Evolutionary conservation across 1,140 invertebrate genomes (phyloP).

Genomic region (Trissolcus basalis): DNA sequence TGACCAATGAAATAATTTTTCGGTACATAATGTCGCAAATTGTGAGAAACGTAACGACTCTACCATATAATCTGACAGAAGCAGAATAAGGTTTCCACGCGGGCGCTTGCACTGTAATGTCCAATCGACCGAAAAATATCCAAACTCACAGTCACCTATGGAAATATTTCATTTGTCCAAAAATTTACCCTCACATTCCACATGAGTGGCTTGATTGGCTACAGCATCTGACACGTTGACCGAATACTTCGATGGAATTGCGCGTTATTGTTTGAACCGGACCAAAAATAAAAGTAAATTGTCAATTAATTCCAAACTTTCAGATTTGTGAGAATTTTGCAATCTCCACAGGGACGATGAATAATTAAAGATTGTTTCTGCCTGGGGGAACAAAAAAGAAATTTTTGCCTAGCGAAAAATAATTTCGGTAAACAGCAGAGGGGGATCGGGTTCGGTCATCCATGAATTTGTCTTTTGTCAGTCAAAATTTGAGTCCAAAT

Average conservation of each 20-base stretch:
- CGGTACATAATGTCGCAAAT: slow-evolving; percentile 54
- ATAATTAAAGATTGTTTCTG: slow-evolving; percentile 1
- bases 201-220: slow-evolving; percentile 39
- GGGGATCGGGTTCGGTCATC: background rate
- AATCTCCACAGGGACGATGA: background rate
- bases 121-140: slow-evolving; percentile 71
- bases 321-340: background rate
- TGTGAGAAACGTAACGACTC: slow-evolving; percentile 50
- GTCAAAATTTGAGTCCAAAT: slow-evolving; percentile 25
- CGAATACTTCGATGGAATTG: slow-evolving; percentile 52
- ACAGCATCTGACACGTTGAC: slow-evolving; percentile 27
- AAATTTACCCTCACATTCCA: slow-evolving; percentile 65
- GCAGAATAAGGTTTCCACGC: slow-evolving; percentile 68
- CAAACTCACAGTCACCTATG: slow-evolving; percentile 65
- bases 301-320: slow-evolving; percentile 40
- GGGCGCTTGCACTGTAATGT: slow-evolving; percentile 62
- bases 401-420: background rate
- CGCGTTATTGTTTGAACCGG: slow-evolving; percentile 51
- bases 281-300: slow-evolving; percentile 24
- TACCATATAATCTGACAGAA: slow-evolving; percentile 60
- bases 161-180: slow-evolving; percentile 69
- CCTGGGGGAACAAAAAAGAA: background rate
- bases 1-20: slow-evolving; percentile 54
- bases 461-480: slow-evolving; percentile 3
- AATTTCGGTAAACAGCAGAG: slow-evolving; percentile 13